Conservation (phyloP, 1,140 invertebrate genomes). For the Andricus grossulariae region DNA sequence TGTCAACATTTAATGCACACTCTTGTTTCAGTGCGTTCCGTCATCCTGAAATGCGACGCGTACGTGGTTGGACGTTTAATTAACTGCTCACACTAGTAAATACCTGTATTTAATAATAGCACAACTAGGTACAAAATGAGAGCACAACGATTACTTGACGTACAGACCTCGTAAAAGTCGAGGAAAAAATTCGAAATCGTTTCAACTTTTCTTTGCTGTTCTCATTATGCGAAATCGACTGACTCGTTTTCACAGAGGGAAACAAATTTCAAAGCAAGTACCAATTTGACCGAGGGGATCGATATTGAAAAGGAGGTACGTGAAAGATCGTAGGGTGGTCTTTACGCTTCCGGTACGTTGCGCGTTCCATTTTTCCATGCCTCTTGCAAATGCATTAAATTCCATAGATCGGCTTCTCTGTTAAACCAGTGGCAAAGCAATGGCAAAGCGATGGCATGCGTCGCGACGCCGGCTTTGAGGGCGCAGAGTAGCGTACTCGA, state of each 20-base stretch:
- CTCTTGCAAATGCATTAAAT: constrained; percentile 58
- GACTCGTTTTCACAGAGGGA: constrained; percentile 7
- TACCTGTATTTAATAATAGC: no score
- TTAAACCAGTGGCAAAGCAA: constrained; percentile 24
- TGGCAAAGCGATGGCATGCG: constrained; percentile 41
- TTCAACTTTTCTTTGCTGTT: background rate
- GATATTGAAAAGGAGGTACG: constrained; percentile 14
- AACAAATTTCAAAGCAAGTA: constrained; percentile 28
- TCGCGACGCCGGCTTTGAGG: constrained; percentile 55
- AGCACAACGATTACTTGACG: no score
- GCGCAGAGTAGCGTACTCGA: constrained; percentile 58
- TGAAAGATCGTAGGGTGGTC: constrained; percentile 18
- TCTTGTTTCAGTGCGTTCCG: no score
- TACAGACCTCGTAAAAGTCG: no score
- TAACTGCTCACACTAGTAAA: no score
- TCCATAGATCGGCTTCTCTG: constrained; percentile 48
- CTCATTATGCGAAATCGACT: constrained; percentile 14
- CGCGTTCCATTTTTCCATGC: constrained; percentile 40
- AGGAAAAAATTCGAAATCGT: no score
- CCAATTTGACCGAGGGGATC: constrained; percentile 9
- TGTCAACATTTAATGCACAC: no score
- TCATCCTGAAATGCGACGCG: no score
- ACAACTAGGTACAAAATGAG: no score
- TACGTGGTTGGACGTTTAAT: no score
- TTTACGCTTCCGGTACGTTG: constrained; percentile 12